A percentile compares a stretch with the other conserved stretches of the same genome.
These are phyloP conservation scores for Mesorhabditis belari DNA, from an alignment of 2,888 invertebrate genomes.

Conservation along the genomic window DNA sequence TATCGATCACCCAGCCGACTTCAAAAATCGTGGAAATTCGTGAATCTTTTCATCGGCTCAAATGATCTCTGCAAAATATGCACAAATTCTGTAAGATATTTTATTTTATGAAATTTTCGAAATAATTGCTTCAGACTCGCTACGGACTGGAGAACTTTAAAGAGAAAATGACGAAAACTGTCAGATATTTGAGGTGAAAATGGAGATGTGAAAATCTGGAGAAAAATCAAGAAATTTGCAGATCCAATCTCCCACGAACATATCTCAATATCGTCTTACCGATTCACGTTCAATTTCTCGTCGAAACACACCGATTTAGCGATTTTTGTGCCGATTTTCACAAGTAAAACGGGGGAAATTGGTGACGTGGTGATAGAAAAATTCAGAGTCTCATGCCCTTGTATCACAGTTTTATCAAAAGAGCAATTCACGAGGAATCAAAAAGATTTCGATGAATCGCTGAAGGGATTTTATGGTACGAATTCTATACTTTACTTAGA, in stretches of 20 bases:
- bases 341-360: not conserved
- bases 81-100: not conserved
- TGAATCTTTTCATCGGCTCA: not conserved
- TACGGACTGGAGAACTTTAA: not conserved
- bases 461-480: not conserved
- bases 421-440: not conserved
- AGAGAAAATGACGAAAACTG: not conserved
- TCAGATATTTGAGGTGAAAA: not conserved
- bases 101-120: not conserved
- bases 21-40: not conserved
- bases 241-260: not conserved
- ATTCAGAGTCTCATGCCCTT: not conserved
- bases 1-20: not conserved
- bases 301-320: not conserved
- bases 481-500: too few species aligned
- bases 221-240: too few species aligned
- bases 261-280: not conserved
- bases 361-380: too few species aligned
- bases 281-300: not conserved
- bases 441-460: not conserved
- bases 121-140: not conserved
- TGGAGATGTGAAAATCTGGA: too few species aligned
- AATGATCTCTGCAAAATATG: not conserved
- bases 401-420: not conserved
- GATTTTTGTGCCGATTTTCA: not conserved